Evolutionary conservation across 2,797 vertebrate genomes (phyloP), one percentile per base, ranked within the genome.

Genomic region (Ptychadena robeensis): DNA sequence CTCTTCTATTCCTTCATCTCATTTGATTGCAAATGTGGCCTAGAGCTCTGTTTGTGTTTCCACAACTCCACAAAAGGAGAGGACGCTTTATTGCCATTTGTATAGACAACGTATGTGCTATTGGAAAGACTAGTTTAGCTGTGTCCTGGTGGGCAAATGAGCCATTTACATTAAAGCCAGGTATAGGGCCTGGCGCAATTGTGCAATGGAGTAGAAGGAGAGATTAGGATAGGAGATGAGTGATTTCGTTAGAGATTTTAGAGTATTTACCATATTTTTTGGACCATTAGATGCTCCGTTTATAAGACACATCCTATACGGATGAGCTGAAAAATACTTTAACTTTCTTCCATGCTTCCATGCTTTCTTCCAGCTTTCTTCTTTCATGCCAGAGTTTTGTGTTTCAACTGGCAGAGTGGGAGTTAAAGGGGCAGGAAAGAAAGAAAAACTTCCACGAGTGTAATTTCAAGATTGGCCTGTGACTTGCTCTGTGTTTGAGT

Each of bases 1-100:
- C 25, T 38, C 59, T 66, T 78, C 68, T 57, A 64, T 76, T 81
- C 64, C 61, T 69, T 67, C 14, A 27, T 69, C 65, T 75, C 63
- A 82, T 71, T 77, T 77, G 37, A 71, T 71, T 83, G 74, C 67
- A 78, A 78, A 73, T 34, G n/a, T 78, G 32, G 81, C 81, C 68
- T 66, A 72, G 31, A 78, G 67, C 81, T 53, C 27, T 14, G 38
- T 76, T 72, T 35, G 28, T 72, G 57, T 78, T 78, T 78, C 78
- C n/a, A 27, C 18, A 57, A 78, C 59, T 74, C 48, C 25, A 1
- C 27, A 30, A 57, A 81, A 72, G 34, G 59, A 77, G 37, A 76
- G 12, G n/a, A 18, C n/a, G 8, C 9, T 72, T 77, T 66, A 48
- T 70, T 72, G 37, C 38, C 25, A 48, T 69, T 12, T 37, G 22